Percentiles rank a stretch among this genome's conserved stretches.
phyloP scores from a whole-genome alignment of 2,113 vertebrate genomes.

The Marcusenius ussheri region DNA sequence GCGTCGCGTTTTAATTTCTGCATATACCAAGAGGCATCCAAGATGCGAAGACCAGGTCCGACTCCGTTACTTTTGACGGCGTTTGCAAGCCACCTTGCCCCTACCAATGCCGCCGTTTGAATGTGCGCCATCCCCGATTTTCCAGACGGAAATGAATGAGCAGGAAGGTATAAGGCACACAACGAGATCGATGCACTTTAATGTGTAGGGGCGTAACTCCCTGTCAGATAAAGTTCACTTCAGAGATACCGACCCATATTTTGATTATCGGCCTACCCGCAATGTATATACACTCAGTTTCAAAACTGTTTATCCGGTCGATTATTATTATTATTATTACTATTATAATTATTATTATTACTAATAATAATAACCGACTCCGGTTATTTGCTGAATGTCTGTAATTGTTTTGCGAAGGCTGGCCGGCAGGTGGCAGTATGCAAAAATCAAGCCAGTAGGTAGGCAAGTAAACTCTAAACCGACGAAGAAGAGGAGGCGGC shows the following conservation, averaged over 20 bases:
- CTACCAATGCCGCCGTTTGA: constrained; percentile 59
- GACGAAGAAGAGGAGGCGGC: not conserved
- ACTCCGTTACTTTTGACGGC: constrained; percentile 60
- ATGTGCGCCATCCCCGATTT: not conserved
- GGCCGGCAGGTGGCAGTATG: not conserved
- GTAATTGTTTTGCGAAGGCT: not conserved
- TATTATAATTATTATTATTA: not conserved
- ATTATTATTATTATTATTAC: not conserved
- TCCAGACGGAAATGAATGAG: not conserved
- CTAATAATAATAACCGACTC: not conserved
- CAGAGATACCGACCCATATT: not conserved
- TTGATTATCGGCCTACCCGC: not conserved
- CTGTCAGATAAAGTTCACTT: not conserved
- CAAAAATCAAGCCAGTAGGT: not conserved
- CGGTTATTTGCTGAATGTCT: not conserved
- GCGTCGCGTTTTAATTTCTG: constrained; percentile 69
- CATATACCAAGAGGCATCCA: constrained; percentile 87
- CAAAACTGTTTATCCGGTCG: not conserved
- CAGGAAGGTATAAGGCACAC: not conserved
- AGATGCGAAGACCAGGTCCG: constrained; percentile 63
- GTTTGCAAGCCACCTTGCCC: constrained; percentile 75
- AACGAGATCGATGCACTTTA: not conserved
- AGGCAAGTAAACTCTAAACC: not conserved
- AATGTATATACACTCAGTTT: not conserved
- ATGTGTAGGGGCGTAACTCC: not conserved